Conservation (phyloP, 1,140 invertebrate genomes). For the Heliconius nattereri region DNA sequence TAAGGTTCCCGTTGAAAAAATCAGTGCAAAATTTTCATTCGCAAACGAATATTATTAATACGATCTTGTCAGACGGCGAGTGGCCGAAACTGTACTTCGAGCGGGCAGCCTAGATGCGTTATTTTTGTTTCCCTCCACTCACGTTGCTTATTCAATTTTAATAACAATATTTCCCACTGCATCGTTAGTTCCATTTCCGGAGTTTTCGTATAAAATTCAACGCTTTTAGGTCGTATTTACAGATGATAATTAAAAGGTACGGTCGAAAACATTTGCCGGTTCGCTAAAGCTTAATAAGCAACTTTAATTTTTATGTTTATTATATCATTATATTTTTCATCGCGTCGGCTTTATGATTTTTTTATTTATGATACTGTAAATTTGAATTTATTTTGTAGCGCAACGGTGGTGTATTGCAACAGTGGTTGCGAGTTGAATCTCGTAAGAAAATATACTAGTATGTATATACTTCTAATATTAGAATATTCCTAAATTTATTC, state of each 20-base stretch:
- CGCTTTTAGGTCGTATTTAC: slow-evolving; percentile 15
- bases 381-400: background rate
- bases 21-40: slow-evolving; percentile 45
- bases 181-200: slow-evolving; percentile 28
- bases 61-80: slow-evolving; percentile 54
- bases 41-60: slow-evolving; percentile 59
- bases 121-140: slow-evolving; percentile 68
- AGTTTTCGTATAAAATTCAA: background rate
- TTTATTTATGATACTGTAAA: background rate
- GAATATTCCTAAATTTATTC: too few species aligned
- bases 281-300: slow-evolving; percentile 25
- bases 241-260: slow-evolving; percentile 18
- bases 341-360: background rate
- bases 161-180: slow-evolving; percentile 51
- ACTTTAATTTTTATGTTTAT: slow-evolving; percentile 22
- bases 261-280: slow-evolving; percentile 3
- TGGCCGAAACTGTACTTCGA: slow-evolving; percentile 61
- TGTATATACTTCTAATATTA: too few species aligned
- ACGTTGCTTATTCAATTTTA: slow-evolving; percentile 67
- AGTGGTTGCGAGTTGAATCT: background rate
- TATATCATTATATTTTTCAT: slow-evolving; percentile 8
- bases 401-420: background rate
- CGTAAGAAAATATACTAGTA: too few species aligned
- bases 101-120: slow-evolving; percentile 61
- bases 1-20: slow-evolving; percentile 34